phyloP scores from a whole-genome alignment of 2,113 vertebrate genomes.

The Rhipidura dahli region DNA sequence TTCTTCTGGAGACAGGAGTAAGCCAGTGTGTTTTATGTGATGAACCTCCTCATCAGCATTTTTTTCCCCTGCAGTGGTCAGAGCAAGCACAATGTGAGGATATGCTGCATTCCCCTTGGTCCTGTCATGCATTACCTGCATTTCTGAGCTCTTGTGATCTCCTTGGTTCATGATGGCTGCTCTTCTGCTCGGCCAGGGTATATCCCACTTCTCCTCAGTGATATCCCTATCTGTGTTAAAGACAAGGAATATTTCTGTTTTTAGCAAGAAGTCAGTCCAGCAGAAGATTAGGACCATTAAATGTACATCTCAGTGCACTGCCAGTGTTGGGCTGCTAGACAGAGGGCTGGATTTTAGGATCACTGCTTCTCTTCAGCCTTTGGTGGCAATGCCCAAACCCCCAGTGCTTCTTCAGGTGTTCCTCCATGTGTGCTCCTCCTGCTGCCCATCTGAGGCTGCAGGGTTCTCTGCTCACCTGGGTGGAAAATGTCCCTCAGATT shows the following conservation, averaged over 20 bases:
- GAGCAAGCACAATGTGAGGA: not conserved
- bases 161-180: not conserved
- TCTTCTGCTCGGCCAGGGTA: not conserved
- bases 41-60: not conserved
- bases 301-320: not conserved
- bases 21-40: not conserved
- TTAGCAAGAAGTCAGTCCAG: not conserved
- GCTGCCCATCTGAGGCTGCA: not conserved
- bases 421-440: not conserved
- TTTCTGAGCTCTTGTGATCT: not conserved
- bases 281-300: not conserved
- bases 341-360: not conserved
- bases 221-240: not conserved
- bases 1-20: not conserved
- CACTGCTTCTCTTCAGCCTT: not conserved
- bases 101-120: not conserved
- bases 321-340: not conserved
- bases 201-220: not conserved
- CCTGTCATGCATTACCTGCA: not conserved
- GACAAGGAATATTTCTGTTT: not conserved
- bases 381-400: not conserved
- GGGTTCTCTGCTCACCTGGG: not conserved
- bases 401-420: not conserved
- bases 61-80: not conserved
- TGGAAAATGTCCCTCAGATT: not conserved